phyloP scores from a whole-genome alignment of 2,797 vertebrate genomes.

The Thripadectes ignobilis region DNA sequence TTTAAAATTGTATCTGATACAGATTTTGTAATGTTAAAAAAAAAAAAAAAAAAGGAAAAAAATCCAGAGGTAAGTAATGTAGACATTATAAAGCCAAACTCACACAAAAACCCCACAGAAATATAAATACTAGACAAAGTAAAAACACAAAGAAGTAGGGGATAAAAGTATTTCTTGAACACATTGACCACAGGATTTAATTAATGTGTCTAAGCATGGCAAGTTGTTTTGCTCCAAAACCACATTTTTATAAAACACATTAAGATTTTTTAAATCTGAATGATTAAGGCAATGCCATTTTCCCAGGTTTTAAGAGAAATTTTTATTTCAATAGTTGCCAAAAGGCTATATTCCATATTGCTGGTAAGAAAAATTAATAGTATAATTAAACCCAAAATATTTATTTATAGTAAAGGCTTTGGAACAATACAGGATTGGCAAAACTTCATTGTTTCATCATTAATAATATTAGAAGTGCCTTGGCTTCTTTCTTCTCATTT shows the following conservation, averaged over 20 bases:
- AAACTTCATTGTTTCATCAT: not conserved
- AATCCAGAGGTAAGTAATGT: not conserved
- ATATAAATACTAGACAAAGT: not conserved
- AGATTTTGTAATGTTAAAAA: not conserved
- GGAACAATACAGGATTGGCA: not conserved
- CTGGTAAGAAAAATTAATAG: not conserved
- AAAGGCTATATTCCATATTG: not conserved
- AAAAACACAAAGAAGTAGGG: not conserved
- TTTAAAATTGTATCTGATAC: not conserved
- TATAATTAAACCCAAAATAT: not conserved
- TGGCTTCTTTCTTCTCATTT: not conserved
- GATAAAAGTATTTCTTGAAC: not conserved
- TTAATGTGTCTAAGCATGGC: not conserved
- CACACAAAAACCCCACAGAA: not conserved
- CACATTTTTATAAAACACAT: not conserved
- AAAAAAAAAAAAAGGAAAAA: not conserved
- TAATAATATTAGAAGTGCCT: not conserved
- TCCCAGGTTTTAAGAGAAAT: not conserved
- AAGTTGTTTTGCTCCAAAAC: not conserved
- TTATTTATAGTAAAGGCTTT: not conserved
- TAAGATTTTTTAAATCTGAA: not conserved
- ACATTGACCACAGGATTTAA: not conserved
- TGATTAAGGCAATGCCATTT: fast-evolving
- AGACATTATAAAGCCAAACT: not conserved
- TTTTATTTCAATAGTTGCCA: not conserved